Evolutionary conservation across 1,140 invertebrate species (phyloP).

Genomic region (Batillaria attramentaria): DNA sequence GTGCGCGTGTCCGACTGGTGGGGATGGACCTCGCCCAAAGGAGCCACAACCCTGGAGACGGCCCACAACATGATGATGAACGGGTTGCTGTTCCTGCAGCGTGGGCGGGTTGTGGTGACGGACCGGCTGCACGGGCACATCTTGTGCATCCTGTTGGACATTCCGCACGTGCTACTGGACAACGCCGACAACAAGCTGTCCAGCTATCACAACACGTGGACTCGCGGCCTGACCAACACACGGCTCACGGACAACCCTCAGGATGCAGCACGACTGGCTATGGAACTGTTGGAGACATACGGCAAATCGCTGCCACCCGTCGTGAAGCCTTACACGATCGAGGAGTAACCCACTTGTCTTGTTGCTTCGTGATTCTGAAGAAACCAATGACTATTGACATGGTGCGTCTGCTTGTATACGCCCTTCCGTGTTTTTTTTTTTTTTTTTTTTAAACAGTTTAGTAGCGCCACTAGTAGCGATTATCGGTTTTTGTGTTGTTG

Average conservation of each 20-base stretch:
- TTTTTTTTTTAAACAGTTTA: too few relatives aligned
- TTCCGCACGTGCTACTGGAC: constrained; percentile 47
- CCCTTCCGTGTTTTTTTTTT: too few relatives aligned
- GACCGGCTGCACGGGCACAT: constrained; percentile 51
- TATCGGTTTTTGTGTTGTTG: too few relatives aligned
- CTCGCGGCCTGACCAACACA: constrained; percentile 20
- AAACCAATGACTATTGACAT: too few relatives aligned
- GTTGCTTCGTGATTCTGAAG: too few relatives aligned
- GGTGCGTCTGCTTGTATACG: too few relatives aligned
- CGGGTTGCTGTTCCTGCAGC: constrained; percentile 31
- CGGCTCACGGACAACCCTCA: constrained; percentile 5
- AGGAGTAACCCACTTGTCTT: too few relatives aligned
- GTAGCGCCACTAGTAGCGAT: too few relatives aligned
- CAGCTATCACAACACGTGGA: constrained; percentile 44
- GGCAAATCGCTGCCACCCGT: constrained; percentile 7
- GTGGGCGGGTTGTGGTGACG: constrained; percentile 40
- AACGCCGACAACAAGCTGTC: constrained; percentile 37
- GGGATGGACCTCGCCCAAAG: background rate
- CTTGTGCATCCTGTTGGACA: constrained; percentile 38
- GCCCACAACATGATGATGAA: background rate
- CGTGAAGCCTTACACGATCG: background rate
- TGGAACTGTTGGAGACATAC: constrained; percentile 33
- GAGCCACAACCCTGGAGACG: background rate
- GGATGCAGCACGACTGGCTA: constrained; percentile 12
- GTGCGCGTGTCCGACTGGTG: background rate